Evolutionary conservation across 2,888 invertebrate genomes (phyloP).

Genomic region (Netelia virgata): DNA sequence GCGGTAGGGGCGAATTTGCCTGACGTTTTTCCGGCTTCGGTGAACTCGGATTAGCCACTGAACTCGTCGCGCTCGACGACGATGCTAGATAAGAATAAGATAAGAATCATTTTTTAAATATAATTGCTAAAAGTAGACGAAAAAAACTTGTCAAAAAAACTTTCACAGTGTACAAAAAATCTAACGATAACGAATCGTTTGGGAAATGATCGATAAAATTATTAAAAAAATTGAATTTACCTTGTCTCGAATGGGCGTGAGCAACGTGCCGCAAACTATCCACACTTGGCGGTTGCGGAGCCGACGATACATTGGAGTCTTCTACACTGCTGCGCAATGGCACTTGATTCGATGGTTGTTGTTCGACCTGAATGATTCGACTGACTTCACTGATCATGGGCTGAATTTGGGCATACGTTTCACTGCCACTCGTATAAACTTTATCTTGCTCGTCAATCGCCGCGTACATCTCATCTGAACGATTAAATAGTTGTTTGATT

Average conservation of each 20-base stretch:
- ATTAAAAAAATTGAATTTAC: conserved; percentile 79
- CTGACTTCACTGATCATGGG: conserved; percentile 85
- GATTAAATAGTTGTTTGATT: background rate
- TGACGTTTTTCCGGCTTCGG: conserved; percentile 96
- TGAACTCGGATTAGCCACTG: conserved; percentile 91
- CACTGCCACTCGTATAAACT: conserved; percentile 92
- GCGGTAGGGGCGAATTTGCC: conserved; percentile 95
- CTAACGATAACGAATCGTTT: conserved; percentile 7
- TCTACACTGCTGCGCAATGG: conserved; percentile 73
- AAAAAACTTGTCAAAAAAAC: background rate
- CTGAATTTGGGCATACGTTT: conserved; percentile 94
- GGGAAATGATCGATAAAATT: conserved; percentile 17
- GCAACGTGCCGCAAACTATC: conserved; percentile 88
- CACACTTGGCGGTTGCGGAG: conserved; percentile 88
- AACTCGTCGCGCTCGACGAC: conserved; percentile 90
- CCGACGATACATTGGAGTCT: conserved; percentile 80
- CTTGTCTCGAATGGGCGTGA: conserved; percentile 88
- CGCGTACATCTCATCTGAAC: conserved; percentile 94
- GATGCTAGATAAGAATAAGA: conserved; percentile 86
- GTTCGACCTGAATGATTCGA: conserved; percentile 81
- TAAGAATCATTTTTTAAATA: conserved; percentile 10
- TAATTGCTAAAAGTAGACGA: conserved; percentile 24
- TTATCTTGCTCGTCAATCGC: conserved; percentile 92
- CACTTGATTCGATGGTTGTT: conserved; percentile 68
- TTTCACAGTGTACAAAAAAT: background rate